A percentile compares a stretch with the other conserved stretches of the same genome.
Evolutionary conservation across 1,140 invertebrate genomes (phyloP).

Genomic region (Drosophila parabipectinata): DNA sequence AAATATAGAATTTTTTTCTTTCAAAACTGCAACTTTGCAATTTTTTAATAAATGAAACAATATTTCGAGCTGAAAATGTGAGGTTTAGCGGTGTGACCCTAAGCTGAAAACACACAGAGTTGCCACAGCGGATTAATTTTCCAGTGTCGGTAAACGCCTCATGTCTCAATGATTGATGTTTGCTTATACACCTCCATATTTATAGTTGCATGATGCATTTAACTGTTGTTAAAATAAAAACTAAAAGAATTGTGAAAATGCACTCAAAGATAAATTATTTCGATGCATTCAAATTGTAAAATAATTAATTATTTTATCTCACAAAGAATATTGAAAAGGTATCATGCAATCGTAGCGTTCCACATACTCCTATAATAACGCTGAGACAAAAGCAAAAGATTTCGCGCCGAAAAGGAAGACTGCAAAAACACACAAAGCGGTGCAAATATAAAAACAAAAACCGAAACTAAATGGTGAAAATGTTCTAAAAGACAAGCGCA

Average conservation of each 20-base stretch:
- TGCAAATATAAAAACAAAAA: slow-evolving; percentile 30
- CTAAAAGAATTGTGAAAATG: not conserved
- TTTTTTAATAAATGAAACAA: not conserved
- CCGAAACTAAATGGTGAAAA: slow-evolving; percentile 38
- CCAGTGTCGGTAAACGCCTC: not conserved
- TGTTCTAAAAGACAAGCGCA: slow-evolving; percentile 36
- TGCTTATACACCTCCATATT: not conserved
- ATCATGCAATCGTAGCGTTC: slow-evolving; percentile 56
- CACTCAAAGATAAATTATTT: not conserved
- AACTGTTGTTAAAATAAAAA: not conserved
- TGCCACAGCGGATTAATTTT: not conserved
- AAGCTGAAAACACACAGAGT: not conserved
- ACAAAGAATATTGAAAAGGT: not conserved
- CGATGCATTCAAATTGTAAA: not conserved
- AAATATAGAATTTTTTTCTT: slow-evolving; percentile 10
- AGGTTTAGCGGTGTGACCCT: slow-evolving; percentile 1
- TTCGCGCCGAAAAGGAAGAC: slow-evolving; percentile 77
- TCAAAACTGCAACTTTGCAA: slow-evolving; percentile 52
- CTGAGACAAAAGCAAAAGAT: slow-evolving; percentile 78
- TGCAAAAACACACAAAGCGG: slow-evolving; percentile 48
- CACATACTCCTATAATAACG: slow-evolving; percentile 56
- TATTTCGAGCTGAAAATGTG: slow-evolving; percentile 8
- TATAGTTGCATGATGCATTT: not conserved
- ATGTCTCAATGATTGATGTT: slow-evolving; percentile 1
- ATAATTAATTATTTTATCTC: not conserved